Evolutionary conservation across 2,113 vertebrate species (phyloP), one percentile per base, ranked within the genome.

Genomic region (Gallinago jamesoni): DNA sequence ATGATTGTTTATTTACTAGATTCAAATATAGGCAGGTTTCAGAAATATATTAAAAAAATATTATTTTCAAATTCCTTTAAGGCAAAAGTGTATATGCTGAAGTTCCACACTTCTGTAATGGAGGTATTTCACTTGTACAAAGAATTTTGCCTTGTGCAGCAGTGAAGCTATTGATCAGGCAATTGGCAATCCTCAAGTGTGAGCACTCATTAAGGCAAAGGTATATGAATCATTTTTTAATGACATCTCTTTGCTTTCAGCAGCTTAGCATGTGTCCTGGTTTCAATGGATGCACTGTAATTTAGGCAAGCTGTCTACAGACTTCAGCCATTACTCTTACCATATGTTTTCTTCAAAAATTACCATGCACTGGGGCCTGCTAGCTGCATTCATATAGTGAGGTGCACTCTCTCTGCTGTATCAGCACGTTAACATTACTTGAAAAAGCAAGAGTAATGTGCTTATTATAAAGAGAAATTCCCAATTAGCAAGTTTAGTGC

Each of bases 161-260:
- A 24, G 62, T 12, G 13, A 84, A 87, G 78, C 91, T 97, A 97
- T 98, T 91, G 96, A 98, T 97, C 95, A 97, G 96, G 97, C 97
- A 97, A 98, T 85, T 97, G 97, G 95, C 96, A 98, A 96, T 97
- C 96, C 97, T 97, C 90, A 88, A 97, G 97, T 96, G 97, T 91
- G 95, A 98, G 95, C 94, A 79, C 96, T 98, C 98, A 97, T 98
- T 98, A 98, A 96, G 87, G 94, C 85, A 87, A 96, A 98, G 96
- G 97, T 96, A 89, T 95, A 98, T 98, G 97, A 97, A 98, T 98
- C 98, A 98, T 98, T 97, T 98, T 98, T 98, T 97, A 97, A 98
- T 98, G 97, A 97, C 97, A 98, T 95, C 93, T 97, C 97, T 97
- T 97, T 95, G 95, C 98, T 98, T 98, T 96, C 96, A 96, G 98